Evolutionary conservation across 1,140 invertebrate genomes (phyloP), one percentile per base, ranked within the genome.

Genomic region (Cylas formicarius): DNA sequence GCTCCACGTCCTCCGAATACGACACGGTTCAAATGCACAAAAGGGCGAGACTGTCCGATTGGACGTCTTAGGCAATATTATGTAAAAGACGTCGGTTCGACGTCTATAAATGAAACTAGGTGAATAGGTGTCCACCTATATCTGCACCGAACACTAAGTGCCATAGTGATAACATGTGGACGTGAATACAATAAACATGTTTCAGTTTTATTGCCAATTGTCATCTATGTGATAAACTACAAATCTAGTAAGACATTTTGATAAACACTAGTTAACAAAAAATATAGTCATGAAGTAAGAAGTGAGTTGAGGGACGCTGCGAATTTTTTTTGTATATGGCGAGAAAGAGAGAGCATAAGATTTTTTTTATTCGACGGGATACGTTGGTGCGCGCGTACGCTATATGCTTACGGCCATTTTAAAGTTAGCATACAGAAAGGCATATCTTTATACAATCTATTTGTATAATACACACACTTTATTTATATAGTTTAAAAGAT

Each of bases 11-110:
- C 40, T 70, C 72, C 36, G 86, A 90, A 58, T 89, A 90, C 63
- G 86, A 90, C 63, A 9, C 36, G n/a, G 81, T 82, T 36, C 82
- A 83, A 37, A 76, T 87, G 60, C 78, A 81, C 62, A 90, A 90
- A 70, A 76, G 84, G 62, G 76, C 84, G 48, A 78, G 86, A 62
- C 80, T 89, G 62, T 78, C 77, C 19, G 87, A 90, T 50, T 90
- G 87, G 86, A 76, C 83, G 61, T 86, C 86, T 78, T 90, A 86
- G 76, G 74, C 71, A 41, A 31, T 29, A 44, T 37, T 20, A 26
- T 10, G 32, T n/a, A 18, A 18, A 16, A 2, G n/a, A 11, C 10
- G 16, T 44, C 19, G 21, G 9, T 11, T 24, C 4, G 28, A n/a
- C 19, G 31, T 20, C n/a, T 23, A 35, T 24, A 44, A 18, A 28